phyloP scores from a whole-genome alignment of 1,140 invertebrate species.

The Caenorhabditis latens region DNA sequence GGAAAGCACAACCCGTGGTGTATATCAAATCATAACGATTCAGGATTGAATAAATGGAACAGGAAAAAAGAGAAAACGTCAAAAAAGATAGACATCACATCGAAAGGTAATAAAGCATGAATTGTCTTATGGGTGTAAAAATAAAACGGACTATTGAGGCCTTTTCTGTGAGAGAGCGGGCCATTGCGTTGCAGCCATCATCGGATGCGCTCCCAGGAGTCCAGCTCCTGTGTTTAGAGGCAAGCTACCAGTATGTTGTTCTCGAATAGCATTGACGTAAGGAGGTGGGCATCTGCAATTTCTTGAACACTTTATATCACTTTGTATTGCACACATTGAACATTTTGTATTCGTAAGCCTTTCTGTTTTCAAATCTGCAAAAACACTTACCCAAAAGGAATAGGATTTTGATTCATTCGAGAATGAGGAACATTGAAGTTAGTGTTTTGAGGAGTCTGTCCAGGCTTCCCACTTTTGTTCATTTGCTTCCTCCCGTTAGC shows the following conservation, averaged over 20 bases:
- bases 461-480: not conserved
- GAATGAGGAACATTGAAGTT: not conserved
- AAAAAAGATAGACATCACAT: slow-evolving; percentile 10
- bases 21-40: slow-evolving; percentile 2
- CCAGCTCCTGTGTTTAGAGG: slow-evolving; percentile 18
- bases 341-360: not conserved
- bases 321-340: not conserved
- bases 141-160: slow-evolving; percentile 19
- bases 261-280: slow-evolving; percentile 17
- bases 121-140: slow-evolving; percentile 29
- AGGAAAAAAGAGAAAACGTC: not conserved
- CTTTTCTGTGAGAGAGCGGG: not conserved
- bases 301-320: not conserved
- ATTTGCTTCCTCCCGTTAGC: slow-evolving; percentile 26
- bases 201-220: slow-evolving; percentile 6
- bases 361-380: not conserved
- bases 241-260: slow-evolving; percentile 9
- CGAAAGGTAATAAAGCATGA: slow-evolving; percentile 32
- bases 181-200: slow-evolving; percentile 27
- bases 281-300: slow-evolving; percentile 21
- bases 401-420: not conserved
- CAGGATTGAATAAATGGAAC: slow-evolving; percentile 15
- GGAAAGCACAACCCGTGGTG: slow-evolving; percentile 3
- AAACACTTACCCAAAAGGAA: slow-evolving; percentile 26
- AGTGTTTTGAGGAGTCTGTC: not conserved